Percentiles rank a stretch among this genome's conserved stretches.
phyloP scores from a whole-genome alignment of 2,888 invertebrate species.

The Deroplatys truncata region DNA sequence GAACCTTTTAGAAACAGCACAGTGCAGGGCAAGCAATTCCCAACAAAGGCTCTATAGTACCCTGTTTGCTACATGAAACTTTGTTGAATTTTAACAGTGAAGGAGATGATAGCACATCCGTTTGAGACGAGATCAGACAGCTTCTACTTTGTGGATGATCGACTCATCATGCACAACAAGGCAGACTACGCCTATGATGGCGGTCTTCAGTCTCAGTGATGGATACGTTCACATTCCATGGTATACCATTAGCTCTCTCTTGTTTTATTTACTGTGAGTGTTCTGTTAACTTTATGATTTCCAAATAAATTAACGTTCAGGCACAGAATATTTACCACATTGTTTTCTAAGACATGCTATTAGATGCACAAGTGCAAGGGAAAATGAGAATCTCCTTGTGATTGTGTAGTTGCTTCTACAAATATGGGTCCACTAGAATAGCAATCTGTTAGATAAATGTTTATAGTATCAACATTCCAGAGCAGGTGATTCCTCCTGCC shows the following conservation, averaged over 20 bases:
- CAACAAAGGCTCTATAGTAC: too few relatives aligned
- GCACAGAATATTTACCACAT: background rate
- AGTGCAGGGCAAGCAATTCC: too few relatives aligned
- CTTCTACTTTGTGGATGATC: constrained; percentile 97
- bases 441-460: background rate
- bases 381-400: background rate
- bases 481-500: background rate
- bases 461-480: background rate
- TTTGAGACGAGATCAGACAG: constrained; percentile 98
- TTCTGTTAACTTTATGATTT: background rate
- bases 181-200: constrained; percentile 98
- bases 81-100: constrained; percentile 59
- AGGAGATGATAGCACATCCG: constrained; percentile 94
- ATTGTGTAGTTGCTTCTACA: background rate
- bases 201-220: constrained; percentile 46
- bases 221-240: background rate
- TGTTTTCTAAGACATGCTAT: background rate
- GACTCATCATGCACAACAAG: constrained; percentile 98
- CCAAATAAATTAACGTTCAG: background rate
- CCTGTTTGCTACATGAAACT: too few relatives aligned
- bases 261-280: background rate
- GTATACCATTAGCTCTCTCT: background rate
- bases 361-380: background rate
- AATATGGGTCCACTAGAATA: background rate
- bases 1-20: too few relatives aligned